Conservation (phyloP, 2,113 vertebrate genomes). For the Oncorhynchus kisutch region DNA sequence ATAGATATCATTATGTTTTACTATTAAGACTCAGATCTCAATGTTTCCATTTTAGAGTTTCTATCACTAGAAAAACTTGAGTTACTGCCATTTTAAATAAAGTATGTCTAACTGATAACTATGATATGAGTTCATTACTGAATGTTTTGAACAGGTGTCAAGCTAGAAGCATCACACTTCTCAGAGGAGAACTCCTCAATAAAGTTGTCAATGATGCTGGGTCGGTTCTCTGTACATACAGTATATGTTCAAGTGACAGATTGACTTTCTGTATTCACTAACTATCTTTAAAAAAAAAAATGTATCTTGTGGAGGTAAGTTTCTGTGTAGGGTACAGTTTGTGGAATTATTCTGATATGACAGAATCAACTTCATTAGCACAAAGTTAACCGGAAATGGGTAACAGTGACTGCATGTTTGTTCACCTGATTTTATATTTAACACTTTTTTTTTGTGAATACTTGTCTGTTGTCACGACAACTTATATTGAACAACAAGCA, state of each 20-base stretch:
- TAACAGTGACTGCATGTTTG: slow-evolving; percentile 29
- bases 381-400: slow-evolving; percentile 56
- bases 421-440: not conserved
- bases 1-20: slow-evolving; percentile 65
- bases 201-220: slow-evolving; percentile 44
- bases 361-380: slow-evolving; percentile 58
- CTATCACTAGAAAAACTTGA: slow-evolving; percentile 69
- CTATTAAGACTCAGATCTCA: slow-evolving; percentile 65
- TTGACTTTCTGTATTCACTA: slow-evolving; percentile 37
- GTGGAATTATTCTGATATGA: slow-evolving; percentile 57
- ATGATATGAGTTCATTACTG: slow-evolving; percentile 62
- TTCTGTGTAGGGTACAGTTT: slow-evolving; percentile 56
- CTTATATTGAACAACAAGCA: not conserved
- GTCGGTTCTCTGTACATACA: slow-evolving; percentile 46
- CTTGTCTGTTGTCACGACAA: not conserved
- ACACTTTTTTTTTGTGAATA: not conserved
- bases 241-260: slow-evolving; percentile 46
- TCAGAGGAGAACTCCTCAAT: slow-evolving; percentile 42
- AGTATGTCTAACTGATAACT: slow-evolving; percentile 56
- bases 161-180: slow-evolving; percentile 59
- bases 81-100: slow-evolving; percentile 70
- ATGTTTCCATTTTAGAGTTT: slow-evolving; percentile 68
- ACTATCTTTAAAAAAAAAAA: too few species aligned
- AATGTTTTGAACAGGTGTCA: slow-evolving; percentile 56
- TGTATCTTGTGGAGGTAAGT: slow-evolving; percentile 36